Percentiles rank a stretch among this genome's conserved stretches.
phyloP scores from a whole-genome alignment of 2,113 vertebrate genomes.

The Mellivora capensis region DNA sequence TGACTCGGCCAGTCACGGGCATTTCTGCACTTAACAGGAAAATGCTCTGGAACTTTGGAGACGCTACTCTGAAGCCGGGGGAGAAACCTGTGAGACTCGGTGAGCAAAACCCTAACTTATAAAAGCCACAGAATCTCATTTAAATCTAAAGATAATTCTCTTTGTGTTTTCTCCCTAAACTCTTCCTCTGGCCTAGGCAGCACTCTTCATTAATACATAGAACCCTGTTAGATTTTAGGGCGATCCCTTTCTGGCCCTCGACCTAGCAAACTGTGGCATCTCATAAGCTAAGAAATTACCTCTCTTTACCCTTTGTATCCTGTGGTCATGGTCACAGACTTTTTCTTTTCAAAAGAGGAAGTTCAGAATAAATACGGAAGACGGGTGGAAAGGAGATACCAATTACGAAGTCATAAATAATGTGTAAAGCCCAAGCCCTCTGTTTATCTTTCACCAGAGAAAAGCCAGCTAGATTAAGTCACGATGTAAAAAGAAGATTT shows the following conservation, averaged over 20 bases:
- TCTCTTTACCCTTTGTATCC: neutral
- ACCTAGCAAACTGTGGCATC: neutral
- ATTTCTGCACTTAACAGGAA: neutral
- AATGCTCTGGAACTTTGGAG: neutral
- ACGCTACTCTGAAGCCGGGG: neutral
- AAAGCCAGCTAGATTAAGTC: neutral
- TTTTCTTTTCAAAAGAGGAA: constrained; percentile 36
- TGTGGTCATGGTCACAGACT: neutral
- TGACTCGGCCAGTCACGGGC: neutral
- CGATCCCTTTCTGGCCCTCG: neutral
- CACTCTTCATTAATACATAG: neutral
- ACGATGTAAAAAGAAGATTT: neutral
- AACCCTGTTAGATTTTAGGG: neutral
- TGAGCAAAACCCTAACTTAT: neutral
- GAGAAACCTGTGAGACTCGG: neutral
- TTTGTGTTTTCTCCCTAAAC: neutral
- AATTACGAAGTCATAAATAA: neutral
- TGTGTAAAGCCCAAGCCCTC: neutral
- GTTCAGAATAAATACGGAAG: constrained; percentile 8
- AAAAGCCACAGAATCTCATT: neutral
- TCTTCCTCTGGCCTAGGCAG: neutral
- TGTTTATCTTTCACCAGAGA: neutral
- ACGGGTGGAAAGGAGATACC: neutral
- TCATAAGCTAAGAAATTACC: neutral
- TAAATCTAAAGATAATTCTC: neutral